Evolutionary conservation across 1,140 invertebrate species (phyloP).

Genomic region (Camponotus floridanus): DNA sequence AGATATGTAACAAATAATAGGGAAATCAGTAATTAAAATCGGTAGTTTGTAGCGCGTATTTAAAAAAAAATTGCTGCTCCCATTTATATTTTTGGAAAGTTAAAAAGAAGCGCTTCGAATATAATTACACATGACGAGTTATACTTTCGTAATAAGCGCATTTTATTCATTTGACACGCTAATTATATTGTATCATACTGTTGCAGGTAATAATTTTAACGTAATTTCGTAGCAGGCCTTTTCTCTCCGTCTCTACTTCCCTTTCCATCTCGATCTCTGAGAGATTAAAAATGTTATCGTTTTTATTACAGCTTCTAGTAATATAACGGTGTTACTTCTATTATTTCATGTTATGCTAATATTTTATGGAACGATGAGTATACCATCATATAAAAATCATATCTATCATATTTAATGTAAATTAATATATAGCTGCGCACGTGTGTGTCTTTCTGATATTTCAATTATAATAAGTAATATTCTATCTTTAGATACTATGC

Average conservation of each 20-base stretch:
- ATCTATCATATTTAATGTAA: conserved; percentile 20
- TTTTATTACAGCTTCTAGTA: conserved; percentile 17
- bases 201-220: not conserved
- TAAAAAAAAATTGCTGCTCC: not conserved
- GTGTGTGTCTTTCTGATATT: not conserved
- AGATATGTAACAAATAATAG: not conserved
- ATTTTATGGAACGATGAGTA: not conserved
- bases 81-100: not conserved
- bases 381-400: not conserved
- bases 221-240: not conserved
- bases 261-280: not conserved
- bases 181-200: not conserved
- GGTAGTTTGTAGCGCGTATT: not conserved
- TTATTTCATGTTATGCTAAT: conserved; percentile 13
- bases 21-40: conserved; percentile 37
- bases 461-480: not conserved
- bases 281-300: conserved; percentile 19
- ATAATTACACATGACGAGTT: not conserved
- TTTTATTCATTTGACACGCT: conserved; percentile 29
- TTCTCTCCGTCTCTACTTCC: not conserved
- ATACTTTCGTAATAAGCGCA: not conserved
- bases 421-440: not conserved
- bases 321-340: not conserved
- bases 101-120: not conserved
- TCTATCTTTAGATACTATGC: not conserved